Evolutionary conservation across 2,113 vertebrate genomes (phyloP).

Genomic region (Okapia johnstoni): DNA sequence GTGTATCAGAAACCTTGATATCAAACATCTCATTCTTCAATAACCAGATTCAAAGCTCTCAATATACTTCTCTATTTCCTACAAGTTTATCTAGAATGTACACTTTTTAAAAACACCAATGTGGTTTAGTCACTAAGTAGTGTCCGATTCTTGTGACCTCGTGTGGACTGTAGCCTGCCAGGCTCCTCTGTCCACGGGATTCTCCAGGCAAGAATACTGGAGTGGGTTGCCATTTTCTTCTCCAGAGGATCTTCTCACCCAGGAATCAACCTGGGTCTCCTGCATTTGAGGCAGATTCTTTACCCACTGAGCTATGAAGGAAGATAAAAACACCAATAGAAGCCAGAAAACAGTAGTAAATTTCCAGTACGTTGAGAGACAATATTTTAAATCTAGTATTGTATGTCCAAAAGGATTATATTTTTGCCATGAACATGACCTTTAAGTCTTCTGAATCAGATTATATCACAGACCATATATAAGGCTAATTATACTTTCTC

Average conservation of each 20-base stretch:
- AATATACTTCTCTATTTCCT: neutral
- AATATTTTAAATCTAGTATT: neutral
- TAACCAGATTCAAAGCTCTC: neutral
- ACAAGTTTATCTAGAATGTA: neutral
- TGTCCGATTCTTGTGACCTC: neutral
- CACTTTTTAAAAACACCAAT: neutral
- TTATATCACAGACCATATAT: neutral
- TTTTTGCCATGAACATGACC: neutral
- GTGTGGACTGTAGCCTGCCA: neutral
- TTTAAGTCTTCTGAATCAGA: neutral
- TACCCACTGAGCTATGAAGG: accelerated
- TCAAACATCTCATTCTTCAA: neutral
- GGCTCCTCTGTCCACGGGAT: neutral
- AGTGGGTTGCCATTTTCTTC: neutral
- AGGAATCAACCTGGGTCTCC: neutral
- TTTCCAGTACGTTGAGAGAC: neutral
- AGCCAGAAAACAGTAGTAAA: neutral
- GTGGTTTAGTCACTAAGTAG: neutral
- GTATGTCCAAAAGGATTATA: neutral
- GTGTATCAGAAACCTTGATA: neutral
- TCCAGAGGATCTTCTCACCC: neutral
- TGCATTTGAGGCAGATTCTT: neutral
- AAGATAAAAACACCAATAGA: neutral
- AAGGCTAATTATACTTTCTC: neutral
- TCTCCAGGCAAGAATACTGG: neutral